Conservation (phyloP, 2,888 invertebrate genomes). For the Lucinisca nassula region DNA sequence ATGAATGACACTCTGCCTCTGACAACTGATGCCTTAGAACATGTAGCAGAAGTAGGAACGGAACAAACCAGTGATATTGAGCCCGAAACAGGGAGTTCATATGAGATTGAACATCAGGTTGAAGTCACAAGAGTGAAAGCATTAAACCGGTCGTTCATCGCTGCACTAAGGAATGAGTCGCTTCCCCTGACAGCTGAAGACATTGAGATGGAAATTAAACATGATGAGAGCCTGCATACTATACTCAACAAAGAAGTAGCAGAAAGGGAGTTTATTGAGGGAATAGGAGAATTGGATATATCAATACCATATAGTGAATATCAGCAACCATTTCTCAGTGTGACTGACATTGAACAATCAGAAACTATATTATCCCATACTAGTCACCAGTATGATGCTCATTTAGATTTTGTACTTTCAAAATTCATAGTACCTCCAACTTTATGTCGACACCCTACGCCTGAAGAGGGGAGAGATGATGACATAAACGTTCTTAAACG, state of each 20-base stretch:
- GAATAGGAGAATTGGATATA: not conserved
- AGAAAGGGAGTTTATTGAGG: not conserved
- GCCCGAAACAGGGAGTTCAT: not conserved
- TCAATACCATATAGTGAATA: not conserved
- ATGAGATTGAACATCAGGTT: too few relatives aligned
- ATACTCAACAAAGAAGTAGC: not conserved
- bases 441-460: conserved; percentile 39
- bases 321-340: not conserved
- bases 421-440: not conserved
- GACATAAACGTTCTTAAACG: conserved; percentile 18
- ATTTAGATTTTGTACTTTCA: not conserved
- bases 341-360: not conserved
- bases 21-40: not conserved
- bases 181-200: too few relatives aligned
- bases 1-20: not conserved
- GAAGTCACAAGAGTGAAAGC: too few relatives aligned
- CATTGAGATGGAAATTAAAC: too few relatives aligned
- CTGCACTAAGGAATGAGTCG: too few relatives aligned
- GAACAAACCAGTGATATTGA: not conserved
- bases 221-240: too few relatives aligned
- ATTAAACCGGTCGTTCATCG: too few relatives aligned
- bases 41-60: not conserved
- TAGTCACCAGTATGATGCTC: not conserved
- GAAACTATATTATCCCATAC: not conserved
- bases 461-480: conserved; percentile 37